Percentiles rank a stretch among this genome's conserved stretches.
Evolutionary conservation across 2,888 invertebrate genomes (phyloP).

Genomic region (Germaria angustata): DNA sequence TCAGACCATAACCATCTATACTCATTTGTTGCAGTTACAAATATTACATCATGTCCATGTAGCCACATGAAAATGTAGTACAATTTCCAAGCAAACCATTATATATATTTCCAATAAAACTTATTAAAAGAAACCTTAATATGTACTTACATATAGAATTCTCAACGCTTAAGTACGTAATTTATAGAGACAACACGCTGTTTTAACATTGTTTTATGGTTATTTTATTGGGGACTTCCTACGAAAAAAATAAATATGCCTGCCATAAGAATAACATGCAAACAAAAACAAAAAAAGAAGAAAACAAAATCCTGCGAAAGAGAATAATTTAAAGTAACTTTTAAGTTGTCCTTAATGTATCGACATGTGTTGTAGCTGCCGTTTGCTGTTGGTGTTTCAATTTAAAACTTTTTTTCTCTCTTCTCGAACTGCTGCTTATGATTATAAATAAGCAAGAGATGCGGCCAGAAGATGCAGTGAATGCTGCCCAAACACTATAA

Average conservation of each 20-base stretch:
- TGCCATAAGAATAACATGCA: not conserved
- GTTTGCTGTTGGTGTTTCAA: conserved; percentile 45
- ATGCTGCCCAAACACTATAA: conserved; percentile 62
- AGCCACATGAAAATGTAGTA: too few species aligned
- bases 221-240: conserved; percentile 73
- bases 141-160: not conserved
- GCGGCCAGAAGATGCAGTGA: conserved; percentile 53
- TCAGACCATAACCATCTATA: too few species aligned
- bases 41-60: too few species aligned
- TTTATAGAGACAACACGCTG: conserved; percentile 63
- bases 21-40: too few species aligned
- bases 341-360: conserved; percentile 56
- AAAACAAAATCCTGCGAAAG: not conserved
- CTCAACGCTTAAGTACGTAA: conserved; percentile 70
- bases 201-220: conserved; percentile 69
- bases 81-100: not conserved
- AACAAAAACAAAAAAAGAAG: not conserved
- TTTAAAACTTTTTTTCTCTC: not conserved
- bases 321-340: conserved; percentile 27
- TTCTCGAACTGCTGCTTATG: not conserved
- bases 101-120: conserved; percentile 31
- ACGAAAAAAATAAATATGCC: conserved; percentile 65
- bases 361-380: conserved; percentile 62
- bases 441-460: conserved; percentile 46
- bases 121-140: not conserved